These are phyloP conservation scores for Chironomus tepperi DNA, from an alignment of 1,140 invertebrate species.

Conservation along the genomic window DNA sequence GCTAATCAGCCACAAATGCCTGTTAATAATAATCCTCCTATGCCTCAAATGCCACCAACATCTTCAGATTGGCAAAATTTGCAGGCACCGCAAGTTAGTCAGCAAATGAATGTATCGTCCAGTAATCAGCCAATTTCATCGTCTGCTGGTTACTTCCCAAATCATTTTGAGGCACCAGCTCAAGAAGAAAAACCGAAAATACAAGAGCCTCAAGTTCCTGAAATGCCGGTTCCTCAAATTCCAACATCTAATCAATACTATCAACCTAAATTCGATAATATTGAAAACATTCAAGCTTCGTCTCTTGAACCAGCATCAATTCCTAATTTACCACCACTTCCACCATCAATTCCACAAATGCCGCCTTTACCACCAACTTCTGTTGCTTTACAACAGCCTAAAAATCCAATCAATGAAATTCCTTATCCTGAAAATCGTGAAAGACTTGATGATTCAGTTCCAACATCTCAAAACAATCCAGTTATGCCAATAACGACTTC, in stretches of 20 bases:
- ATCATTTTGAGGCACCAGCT: too few relatives aligned
- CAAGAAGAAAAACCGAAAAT: too few relatives aligned
- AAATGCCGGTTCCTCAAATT: neutral
- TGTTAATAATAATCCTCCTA: too few relatives aligned
- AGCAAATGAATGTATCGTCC: too few relatives aligned
- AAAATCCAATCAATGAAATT: constrained; percentile 28
- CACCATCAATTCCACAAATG: neutral
- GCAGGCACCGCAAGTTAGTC: too few relatives aligned
- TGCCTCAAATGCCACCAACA: too few relatives aligned
- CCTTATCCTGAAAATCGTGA: constrained; percentile 46
- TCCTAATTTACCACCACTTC: neutral
- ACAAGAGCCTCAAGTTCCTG: too few relatives aligned
- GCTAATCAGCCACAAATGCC: too few relatives aligned
- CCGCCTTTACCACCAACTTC: neutral
- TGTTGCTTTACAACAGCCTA: constrained; percentile 23
- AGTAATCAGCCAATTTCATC: too few relatives aligned
- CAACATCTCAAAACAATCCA: too few relatives aligned
- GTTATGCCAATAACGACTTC: constrained; percentile 37
- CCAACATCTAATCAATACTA: neutral
- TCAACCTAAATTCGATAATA: neutral
- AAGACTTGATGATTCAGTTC: constrained; percentile 27
- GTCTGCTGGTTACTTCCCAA: too few relatives aligned
- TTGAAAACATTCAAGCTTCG: neutral
- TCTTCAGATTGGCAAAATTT: too few relatives aligned
- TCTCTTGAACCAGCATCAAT: neutral